A percentile compares a stretch with the other conserved stretches of the same genome.
phyloP scores from a whole-genome alignment of 2,113 vertebrate genomes.

The Megalops atlanticus region DNA sequence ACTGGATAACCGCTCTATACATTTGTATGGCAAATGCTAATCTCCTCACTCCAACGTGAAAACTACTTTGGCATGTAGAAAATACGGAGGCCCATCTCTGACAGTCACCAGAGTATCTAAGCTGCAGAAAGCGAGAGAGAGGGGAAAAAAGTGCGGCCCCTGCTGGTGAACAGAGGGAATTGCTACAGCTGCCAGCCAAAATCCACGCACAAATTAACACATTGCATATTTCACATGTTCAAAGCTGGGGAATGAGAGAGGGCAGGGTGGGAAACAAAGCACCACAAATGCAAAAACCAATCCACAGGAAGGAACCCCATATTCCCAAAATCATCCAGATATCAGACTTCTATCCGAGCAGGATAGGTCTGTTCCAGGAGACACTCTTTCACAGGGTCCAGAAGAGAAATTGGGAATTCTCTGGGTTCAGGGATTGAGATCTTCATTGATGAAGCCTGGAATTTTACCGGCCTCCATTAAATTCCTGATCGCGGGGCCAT shows the following conservation, averaged over 20 bases:
- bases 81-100: neutral
- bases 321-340: neutral
- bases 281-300: slow-evolving; percentile 13
- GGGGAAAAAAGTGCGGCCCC: neutral
- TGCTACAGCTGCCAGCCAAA: neutral
- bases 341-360: neutral
- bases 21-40: too few relatives aligned
- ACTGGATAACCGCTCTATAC: neutral
- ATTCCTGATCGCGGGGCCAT: neutral
- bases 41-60: too few relatives aligned
- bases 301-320: neutral
- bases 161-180: slow-evolving; percentile 13
- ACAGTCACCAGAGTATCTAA: neutral
- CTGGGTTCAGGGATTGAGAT: neutral
- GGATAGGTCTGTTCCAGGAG: neutral
- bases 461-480: neutral
- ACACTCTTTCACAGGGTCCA: neutral
- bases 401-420: neutral
- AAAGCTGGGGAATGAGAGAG: slow-evolving; percentile 8
- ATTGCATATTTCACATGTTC: slow-evolving; percentile 24
- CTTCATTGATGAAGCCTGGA: neutral
- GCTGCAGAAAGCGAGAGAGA: neutral
- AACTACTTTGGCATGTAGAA: neutral
- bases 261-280: neutral
- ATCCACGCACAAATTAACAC: slow-evolving; percentile 2